Evolutionary conservation across 2,113 vertebrate genomes (phyloP).

Genomic region (Oncorhynchus nerka): DNA sequence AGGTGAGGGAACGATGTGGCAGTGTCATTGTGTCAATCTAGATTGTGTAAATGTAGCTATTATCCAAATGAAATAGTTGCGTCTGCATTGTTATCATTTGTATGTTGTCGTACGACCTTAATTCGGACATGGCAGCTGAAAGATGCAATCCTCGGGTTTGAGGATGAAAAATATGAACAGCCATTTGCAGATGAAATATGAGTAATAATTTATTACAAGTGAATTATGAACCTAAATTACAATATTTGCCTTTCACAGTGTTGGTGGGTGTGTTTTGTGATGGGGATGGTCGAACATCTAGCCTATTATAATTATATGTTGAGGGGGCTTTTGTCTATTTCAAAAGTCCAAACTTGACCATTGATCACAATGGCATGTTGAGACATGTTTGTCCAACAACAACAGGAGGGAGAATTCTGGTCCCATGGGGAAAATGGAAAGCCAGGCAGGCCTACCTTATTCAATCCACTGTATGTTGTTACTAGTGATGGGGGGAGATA

Average conservation of each 20-base stretch:
- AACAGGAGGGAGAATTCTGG: neutral
- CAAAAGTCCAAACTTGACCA: neutral
- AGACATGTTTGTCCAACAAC: conserved; percentile 23
- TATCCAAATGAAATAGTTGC: neutral
- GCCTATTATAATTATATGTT: too few species aligned
- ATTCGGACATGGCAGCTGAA: conserved; percentile 50
- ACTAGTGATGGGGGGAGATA: neutral
- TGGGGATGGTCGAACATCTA: too few species aligned
- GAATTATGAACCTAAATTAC: neutral
- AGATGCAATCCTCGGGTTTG: conserved; percentile 6
- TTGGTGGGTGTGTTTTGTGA: too few species aligned
- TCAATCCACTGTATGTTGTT: neutral
- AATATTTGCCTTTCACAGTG: too few species aligned
- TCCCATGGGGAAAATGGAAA: neutral
- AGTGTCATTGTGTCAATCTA: neutral
- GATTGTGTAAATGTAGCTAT: neutral
- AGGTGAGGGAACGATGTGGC: conserved; percentile 73
- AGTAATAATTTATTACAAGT: neutral
- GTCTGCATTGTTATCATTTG: neutral
- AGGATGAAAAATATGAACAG: neutral
- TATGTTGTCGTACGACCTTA: conserved; percentile 66
- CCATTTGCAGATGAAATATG: neutral
- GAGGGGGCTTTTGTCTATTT: too few species aligned
- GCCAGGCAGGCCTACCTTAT: neutral
- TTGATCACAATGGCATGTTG: conserved; percentile 20